These are phyloP conservation scores for Ommatoiulus sabulosus DNA, from an alignment of 2,888 invertebrate genomes.

Conservation along the genomic window DNA sequence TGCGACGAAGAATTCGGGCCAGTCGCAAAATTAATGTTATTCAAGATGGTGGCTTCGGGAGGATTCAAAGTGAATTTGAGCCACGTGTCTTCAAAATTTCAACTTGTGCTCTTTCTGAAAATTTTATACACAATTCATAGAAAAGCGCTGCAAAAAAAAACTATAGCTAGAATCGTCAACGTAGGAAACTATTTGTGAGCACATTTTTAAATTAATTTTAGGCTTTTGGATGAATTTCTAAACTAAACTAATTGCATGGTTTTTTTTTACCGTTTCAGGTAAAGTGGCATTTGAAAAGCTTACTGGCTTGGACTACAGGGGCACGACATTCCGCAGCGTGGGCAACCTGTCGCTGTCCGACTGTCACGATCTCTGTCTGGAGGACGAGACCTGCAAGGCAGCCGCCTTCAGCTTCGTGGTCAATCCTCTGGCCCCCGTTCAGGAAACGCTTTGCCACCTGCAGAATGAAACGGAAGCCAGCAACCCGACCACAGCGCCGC, in stretches of 20 bases:
- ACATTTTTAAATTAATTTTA: too few species aligned
- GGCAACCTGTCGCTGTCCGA: constrained; percentile 92
- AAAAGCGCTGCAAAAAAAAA: too few species aligned
- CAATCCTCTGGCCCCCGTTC: constrained; percentile 90
- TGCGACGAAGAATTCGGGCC: too few species aligned
- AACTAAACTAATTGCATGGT: background rate
- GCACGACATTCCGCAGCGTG: constrained; percentile 91
- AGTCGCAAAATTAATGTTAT: too few species aligned
- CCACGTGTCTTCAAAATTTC: too few species aligned
- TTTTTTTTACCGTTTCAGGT: constrained; percentile 70
- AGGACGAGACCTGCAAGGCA: constrained; percentile 91
- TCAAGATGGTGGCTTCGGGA: too few species aligned
- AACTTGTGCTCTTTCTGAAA: too few species aligned
- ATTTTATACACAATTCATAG: too few species aligned
- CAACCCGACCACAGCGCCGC: constrained; percentile 85
- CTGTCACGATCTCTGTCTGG: constrained; percentile 95
- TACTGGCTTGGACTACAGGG: constrained; percentile 90
- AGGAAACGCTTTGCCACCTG: constrained; percentile 89
- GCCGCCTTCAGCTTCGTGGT: constrained; percentile 94
- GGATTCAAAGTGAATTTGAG: too few species aligned
- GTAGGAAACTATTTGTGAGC: too few species aligned
- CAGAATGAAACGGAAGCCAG: constrained; percentile 93
- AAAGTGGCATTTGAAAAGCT: constrained; percentile 93
- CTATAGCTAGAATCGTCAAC: too few species aligned
- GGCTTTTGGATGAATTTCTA: too few species aligned